Evolutionary conservation across 1,140 invertebrate genomes (phyloP), one percentile per base, ranked within the genome.

Genomic region (Brachionus rotundiformis): DNA sequence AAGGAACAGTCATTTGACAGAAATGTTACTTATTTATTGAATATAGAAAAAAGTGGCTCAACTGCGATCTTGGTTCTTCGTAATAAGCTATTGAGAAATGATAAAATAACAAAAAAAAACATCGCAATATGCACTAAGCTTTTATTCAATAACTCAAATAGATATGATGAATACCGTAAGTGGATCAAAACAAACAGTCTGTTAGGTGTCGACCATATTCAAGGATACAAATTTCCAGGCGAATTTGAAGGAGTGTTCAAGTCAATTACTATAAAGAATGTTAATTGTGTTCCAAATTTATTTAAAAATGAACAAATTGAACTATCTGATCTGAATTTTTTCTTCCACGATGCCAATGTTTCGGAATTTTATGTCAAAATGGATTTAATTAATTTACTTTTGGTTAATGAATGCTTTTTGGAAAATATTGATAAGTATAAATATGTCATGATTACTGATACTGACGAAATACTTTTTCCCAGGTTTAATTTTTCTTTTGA

Each of bases 341-440:
- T n/a, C n/a, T n/a, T n/a, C n/a, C n/a, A n/a, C n/a, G n/a, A n/a
- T n/a, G n/a, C n/a, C n/a, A n/a, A n/a, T n/a, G n/a, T n/a, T n/a
- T n/a, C n/a, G n/a, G n/a, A n/a, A n/a, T n/a, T n/a, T n/a, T n/a
- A n/a, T n/a, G n/a, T n/a, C n/a, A n/a, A n/a, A n/a, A n/a, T n/a
- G n/a, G n/a, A 79, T 25, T 19, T 79, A 4, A 59, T 79, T 23
- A 63, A 79, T 31, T 13, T 59, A 1, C 3, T 79, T 1, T 59
- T 79, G 27, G 36, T 79, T 19, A 79, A 79, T 41, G 76, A 79
- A 59, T 79, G 76, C n/a, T 79, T 59, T 31, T 39, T 79, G 76
- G 47, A 79, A 19, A 54, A 79, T 13, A 39, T 79, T 1, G 76
- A 79, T 13, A 54, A 59, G 19, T 79, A 79, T 13, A 59, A 59